A percentile compares a stretch with the other conserved stretches of the same genome.
Evolutionary conservation across 1,140 invertebrate species (phyloP).

Genomic region (Protaetia brevitarsis): DNA sequence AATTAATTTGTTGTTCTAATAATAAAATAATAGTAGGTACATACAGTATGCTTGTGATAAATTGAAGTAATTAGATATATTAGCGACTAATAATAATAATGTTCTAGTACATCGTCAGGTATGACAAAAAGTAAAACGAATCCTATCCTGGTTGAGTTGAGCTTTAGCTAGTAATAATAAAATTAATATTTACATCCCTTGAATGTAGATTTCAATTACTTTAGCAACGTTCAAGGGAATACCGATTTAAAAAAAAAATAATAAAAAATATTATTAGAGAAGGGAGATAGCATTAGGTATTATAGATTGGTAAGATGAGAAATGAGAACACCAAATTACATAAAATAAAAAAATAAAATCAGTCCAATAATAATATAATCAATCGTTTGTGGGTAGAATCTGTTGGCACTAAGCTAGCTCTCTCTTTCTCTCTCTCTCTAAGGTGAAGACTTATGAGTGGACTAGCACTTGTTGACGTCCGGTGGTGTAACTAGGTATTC

Average conservation of each 20-base stretch:
- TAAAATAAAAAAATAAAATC: conserved; percentile 16
- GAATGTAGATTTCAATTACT: background rate
- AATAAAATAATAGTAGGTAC: background rate
- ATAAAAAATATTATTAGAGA: background rate
- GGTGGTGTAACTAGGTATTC: conserved; percentile 80
- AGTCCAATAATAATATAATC: background rate
- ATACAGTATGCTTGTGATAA: background rate
- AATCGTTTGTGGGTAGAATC: conserved; percentile 12
- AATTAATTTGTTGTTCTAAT: background rate
- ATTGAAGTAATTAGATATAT: background rate
- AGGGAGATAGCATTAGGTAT: background rate
- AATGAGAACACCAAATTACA: too few relatives aligned
- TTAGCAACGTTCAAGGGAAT: background rate
- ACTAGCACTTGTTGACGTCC: conserved; percentile 82
- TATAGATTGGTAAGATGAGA: background rate
- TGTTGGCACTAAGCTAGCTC: conserved; percentile 43
- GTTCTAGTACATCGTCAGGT: background rate
- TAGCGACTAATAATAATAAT: background rate
- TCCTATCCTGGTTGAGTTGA: background rate
- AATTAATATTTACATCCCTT: conserved; percentile 2
- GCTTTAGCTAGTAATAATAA: too few relatives aligned
- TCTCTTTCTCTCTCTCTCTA: conserved; percentile 11
- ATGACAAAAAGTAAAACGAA: background rate
- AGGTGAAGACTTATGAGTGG: conserved; percentile 24
- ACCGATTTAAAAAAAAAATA: conserved; percentile 2